phyloP scores from a whole-genome alignment of 2,888 invertebrate species.

The Ditylenchus weischeri region DNA sequence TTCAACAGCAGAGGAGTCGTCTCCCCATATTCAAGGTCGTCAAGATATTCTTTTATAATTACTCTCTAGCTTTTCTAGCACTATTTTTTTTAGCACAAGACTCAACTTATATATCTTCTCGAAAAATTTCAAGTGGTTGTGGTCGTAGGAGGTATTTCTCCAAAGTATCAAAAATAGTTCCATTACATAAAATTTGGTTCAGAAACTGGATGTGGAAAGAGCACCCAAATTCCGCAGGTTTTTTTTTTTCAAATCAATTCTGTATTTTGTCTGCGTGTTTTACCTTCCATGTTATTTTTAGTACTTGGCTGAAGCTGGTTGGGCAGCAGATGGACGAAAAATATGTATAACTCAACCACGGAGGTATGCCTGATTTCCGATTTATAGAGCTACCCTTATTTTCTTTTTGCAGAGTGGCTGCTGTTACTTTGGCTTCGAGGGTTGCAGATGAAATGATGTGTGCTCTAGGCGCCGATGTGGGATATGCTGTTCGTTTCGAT shows the following conservation, averaged over 20 bases:
- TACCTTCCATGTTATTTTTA: conserved; percentile 61
- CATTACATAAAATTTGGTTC: background rate
- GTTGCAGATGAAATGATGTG: conserved; percentile 83
- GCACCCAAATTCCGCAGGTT: conserved; percentile 73
- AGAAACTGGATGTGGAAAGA: conserved; percentile 76
- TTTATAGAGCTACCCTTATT: conserved; percentile 7
- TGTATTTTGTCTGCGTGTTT: conserved; percentile 7
- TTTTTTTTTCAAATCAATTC: conserved; percentile 63
- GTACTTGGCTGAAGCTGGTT: conserved; percentile 84
- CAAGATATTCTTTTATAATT: conserved; percentile 5
- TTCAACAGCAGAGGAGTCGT: conserved; percentile 79
- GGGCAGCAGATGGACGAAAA: conserved; percentile 71
- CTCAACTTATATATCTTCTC: conserved; percentile 81
- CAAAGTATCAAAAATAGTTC: background rate
- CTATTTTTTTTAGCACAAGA: conserved; percentile 65
- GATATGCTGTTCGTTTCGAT: conserved; percentile 76
- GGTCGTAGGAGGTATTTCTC: conserved; percentile 67
- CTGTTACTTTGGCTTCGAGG: conserved; percentile 70
- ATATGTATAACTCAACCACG: conserved; percentile 89
- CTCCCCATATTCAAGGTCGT: conserved; percentile 76
- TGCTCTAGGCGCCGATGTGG: conserved; percentile 74
- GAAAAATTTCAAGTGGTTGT: conserved; percentile 86
- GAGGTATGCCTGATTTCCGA: conserved; percentile 70
- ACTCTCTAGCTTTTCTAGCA: background rate
- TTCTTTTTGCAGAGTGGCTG: background rate